Conservation (phyloP, 2,113 vertebrate species). For the Ramphastos sulfuratus region DNA sequence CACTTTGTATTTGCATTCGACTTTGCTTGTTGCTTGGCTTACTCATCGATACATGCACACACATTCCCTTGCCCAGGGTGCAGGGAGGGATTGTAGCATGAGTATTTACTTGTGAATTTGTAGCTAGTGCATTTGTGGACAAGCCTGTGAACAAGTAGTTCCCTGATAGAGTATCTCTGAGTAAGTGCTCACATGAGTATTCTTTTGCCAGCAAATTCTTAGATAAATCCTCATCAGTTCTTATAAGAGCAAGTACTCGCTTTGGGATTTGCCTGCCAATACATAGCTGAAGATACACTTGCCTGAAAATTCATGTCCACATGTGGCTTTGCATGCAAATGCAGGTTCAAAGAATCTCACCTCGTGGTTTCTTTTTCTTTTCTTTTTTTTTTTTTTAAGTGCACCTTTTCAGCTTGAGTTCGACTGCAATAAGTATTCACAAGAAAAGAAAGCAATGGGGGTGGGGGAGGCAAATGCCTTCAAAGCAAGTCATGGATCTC, state of each 20-base stretch:
- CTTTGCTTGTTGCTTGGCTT: not conserved
- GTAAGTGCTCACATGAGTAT: slow-evolving; percentile 9
- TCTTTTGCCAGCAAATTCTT: slow-evolving; percentile 46
- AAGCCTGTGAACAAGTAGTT: slow-evolving; percentile 42
- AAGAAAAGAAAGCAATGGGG: slow-evolving; percentile 30
- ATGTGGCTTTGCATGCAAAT: slow-evolving; percentile 32
- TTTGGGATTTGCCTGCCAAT: slow-evolving; percentile 56
- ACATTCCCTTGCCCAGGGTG: not conserved
- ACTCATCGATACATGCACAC: not conserved
- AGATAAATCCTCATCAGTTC: slow-evolving; percentile 62
- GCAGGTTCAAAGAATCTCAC: slow-evolving; percentile 31
- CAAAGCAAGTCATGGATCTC: slow-evolving; percentile 33
- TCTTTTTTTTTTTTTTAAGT: slow-evolving; percentile 56
- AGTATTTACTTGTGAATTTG: not conserved
- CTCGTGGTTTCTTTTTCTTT: not conserved
- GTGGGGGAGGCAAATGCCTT: not conserved
- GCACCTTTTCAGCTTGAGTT: slow-evolving; percentile 47
- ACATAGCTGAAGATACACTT: not conserved
- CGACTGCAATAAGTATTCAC: slow-evolving; percentile 11
- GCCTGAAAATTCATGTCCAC: slow-evolving; percentile 48
- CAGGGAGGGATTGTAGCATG: not conserved
- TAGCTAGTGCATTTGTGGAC: not conserved
- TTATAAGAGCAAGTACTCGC: slow-evolving; percentile 39
- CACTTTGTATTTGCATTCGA: not conserved
- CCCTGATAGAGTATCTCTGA: slow-evolving; percentile 10